phyloP scores from a whole-genome alignment of 2,888 invertebrate species.

The Aphidoletes aphidimyza region DNA sequence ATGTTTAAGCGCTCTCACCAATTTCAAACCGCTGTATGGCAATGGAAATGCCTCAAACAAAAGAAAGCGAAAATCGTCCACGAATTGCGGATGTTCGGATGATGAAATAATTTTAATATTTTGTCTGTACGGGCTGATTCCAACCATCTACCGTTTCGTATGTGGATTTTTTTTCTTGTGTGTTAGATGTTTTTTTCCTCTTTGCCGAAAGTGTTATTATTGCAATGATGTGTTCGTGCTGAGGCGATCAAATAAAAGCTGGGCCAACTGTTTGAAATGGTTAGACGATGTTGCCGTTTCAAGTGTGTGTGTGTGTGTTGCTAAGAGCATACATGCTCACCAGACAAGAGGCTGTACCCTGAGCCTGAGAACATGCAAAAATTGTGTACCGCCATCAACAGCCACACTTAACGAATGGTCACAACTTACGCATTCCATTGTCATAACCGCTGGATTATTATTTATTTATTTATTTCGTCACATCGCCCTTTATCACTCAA shows the following conservation, averaged over 20 bases:
- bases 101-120: too few relatives aligned
- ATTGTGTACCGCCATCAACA: neutral
- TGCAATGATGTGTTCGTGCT: slow-evolving; percentile 9
- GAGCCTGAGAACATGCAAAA: too few relatives aligned
- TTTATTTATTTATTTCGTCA: slow-evolving; percentile 39
- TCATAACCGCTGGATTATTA: slow-evolving; percentile 4
- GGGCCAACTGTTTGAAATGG: neutral
- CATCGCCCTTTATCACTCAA: neutral
- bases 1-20: too few relatives aligned
- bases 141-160: too few relatives aligned
- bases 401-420: slow-evolving; percentile 5
- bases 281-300: too few relatives aligned
- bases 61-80: too few relatives aligned
- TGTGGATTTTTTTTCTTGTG: too few relatives aligned
- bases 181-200: neutral
- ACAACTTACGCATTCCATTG: slow-evolving; percentile 16
- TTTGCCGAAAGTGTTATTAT: slow-evolving; percentile 9
- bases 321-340: neutral
- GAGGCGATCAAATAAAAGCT: neutral
- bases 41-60: too few relatives aligned
- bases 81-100: too few relatives aligned
- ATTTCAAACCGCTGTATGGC: too few relatives aligned
- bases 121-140: too few relatives aligned
- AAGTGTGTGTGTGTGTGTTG: neutral
- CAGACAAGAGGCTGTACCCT: too few relatives aligned